These are phyloP conservation scores for Amphimallon solstitiale DNA, from an alignment of 2,888 invertebrate genomes.

Conservation along the genomic window DNA sequence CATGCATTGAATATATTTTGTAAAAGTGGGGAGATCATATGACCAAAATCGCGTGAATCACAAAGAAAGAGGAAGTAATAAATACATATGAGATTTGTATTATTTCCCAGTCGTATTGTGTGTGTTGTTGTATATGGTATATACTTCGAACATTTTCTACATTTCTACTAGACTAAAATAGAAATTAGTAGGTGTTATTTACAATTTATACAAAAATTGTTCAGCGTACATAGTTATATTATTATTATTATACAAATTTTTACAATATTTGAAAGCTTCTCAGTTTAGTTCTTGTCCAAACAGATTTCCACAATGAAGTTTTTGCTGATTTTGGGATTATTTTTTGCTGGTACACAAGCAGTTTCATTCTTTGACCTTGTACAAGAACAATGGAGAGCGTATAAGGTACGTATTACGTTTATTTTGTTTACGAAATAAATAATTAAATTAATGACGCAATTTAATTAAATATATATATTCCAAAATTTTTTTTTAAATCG, in stretches of 20 bases:
- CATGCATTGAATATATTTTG: background rate
- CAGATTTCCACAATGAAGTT: slow-evolving; percentile 58
- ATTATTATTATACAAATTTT: background rate
- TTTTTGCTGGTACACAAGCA: slow-evolving; percentile 51
- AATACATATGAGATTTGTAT: slow-evolving; percentile 11
- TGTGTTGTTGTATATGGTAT: background rate
- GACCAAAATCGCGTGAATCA: slow-evolving; percentile 13
- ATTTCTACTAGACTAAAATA: too few relatives aligned
- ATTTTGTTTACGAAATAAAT: slow-evolving; percentile 1
- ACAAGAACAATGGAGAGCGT: slow-evolving; percentile 62
- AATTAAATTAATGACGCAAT: background rate
- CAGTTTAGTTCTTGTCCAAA: slow-evolving; percentile 37
- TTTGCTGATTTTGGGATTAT: slow-evolving; percentile 62
- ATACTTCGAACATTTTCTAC: too few relatives aligned
- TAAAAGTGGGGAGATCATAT: slow-evolving; percentile 27
- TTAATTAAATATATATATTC: background rate
- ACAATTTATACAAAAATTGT: too few relatives aligned
- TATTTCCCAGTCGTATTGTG: background rate
- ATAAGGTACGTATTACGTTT: slow-evolving; percentile 57
- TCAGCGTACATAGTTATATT: background rate
- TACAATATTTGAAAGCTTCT: too few relatives aligned
- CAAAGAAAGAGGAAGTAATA: slow-evolving; percentile 15
- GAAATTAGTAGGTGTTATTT: too few relatives aligned
- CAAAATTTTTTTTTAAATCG: background rate
- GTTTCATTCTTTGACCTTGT: slow-evolving; percentile 79